Evolutionary conservation across 2,797 vertebrate species (phyloP).

Genomic region (Bradypus variegatus): DNA sequence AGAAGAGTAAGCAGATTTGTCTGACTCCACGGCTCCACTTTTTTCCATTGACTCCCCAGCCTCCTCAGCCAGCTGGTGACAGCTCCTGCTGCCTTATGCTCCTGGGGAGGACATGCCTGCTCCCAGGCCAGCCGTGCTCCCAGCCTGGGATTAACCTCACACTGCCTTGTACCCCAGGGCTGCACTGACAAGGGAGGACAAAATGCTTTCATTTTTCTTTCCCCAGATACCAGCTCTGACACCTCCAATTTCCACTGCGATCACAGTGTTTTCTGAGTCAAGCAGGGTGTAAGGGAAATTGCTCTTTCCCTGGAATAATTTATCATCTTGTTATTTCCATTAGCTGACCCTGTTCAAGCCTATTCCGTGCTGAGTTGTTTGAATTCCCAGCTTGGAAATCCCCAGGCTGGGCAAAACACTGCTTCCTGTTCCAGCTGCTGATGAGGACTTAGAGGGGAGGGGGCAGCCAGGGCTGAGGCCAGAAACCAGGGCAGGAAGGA

Average conservation of each 20-base stretch:
- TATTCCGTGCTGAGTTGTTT: constrained; percentile 20
- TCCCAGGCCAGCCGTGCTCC: background rate
- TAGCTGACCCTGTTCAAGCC: constrained; percentile 39
- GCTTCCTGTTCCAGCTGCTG: background rate
- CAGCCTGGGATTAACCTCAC: background rate
- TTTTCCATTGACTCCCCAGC: background rate
- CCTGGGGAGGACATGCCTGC: background rate
- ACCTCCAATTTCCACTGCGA: background rate
- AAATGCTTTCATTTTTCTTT: constrained; percentile 12
- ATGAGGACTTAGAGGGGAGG: background rate
- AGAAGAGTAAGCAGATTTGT: background rate
- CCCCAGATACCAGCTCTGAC: background rate
- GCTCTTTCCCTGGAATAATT: constrained; percentile 47
- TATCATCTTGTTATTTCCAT: constrained; percentile 46
- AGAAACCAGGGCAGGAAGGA: background rate
- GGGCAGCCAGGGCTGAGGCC: background rate
- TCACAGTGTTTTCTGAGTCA: constrained; percentile 41
- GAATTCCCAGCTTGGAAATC: constrained; percentile 42
- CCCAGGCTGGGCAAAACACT: background rate
- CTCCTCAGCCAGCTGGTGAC: background rate
- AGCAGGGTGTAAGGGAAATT: constrained; percentile 35
- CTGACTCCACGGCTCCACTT: background rate
- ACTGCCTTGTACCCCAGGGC: background rate
- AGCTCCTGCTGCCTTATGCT: background rate
- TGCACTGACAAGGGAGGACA: rapidly evolving